Evolutionary conservation across 2,797 vertebrate genomes (phyloP).

Genomic region (Hylomyscus alleni): DNA sequence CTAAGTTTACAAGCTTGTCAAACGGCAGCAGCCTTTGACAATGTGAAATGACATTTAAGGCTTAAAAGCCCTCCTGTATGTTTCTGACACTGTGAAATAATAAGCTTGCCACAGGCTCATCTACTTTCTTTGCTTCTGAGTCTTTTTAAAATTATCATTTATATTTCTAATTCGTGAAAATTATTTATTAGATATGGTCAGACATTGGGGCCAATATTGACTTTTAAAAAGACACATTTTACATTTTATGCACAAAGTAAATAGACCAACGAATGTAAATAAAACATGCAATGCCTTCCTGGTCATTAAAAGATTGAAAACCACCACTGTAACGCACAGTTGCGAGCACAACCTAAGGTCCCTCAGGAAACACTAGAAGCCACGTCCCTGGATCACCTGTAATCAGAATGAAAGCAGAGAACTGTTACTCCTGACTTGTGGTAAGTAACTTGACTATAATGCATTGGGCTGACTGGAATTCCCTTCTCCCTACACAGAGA

Average conservation of each 20-base stretch:
- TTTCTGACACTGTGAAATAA: background rate
- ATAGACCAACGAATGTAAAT: background rate
- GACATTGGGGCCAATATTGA: slow-evolving; percentile 22
- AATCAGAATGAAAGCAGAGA: slow-evolving; percentile 84
- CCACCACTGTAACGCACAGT: background rate
- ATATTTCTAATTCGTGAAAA: background rate
- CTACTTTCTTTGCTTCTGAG: background rate
- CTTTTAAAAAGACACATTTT: background rate
- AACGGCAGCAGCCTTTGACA: background rate
- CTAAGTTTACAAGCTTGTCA: background rate
- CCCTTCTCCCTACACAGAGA: slow-evolving; percentile 81
- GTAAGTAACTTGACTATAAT: slow-evolving; percentile 83
- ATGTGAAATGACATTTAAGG: background rate
- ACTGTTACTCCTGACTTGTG: slow-evolving; percentile 76
- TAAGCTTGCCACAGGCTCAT: background rate
- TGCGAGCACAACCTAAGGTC: slow-evolving; percentile 18
- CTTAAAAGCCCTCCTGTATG: background rate
- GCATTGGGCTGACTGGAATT: slow-evolving; percentile 80
- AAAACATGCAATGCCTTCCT: slow-evolving; percentile 15
- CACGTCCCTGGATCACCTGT: slow-evolving; percentile 68
- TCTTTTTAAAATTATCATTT: slow-evolving; percentile 24
- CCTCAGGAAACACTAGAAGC: slow-evolving; percentile 66
- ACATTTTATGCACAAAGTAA: slow-evolving; percentile 9
- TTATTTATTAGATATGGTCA: slow-evolving; percentile 62
- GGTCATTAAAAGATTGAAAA: slow-evolving; percentile 49